Conservation (phyloP, 2,113 vertebrate species). For the Gnathonemus longibarbis region DNA sequence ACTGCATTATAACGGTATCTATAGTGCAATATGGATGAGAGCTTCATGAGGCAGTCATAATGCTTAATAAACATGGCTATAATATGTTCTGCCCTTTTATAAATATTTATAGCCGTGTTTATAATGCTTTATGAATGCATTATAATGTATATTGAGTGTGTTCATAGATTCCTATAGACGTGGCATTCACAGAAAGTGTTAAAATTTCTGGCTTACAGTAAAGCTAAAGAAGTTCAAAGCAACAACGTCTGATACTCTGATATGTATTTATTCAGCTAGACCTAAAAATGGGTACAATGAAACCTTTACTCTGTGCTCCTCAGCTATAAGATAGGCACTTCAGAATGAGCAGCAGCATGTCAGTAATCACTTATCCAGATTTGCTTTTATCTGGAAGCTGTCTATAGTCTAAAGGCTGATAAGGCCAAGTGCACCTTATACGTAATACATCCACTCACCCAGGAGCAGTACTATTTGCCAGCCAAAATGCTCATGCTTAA, state of each 20-base stretch:
- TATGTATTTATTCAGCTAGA: neutral
- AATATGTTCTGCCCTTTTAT: neutral
- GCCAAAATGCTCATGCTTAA: neutral
- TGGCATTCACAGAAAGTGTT: neutral
- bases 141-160: neutral
- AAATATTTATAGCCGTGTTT: no score
- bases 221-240: neutral
- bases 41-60: neutral
- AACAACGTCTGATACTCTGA: neutral
- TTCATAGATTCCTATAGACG: neutral
- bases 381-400: neutral
- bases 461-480: neutral
- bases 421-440: neutral
- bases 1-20: neutral
- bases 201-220: neutral
- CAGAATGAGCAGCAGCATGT: neutral
- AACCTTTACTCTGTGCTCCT: neutral
- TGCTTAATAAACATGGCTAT: neutral
- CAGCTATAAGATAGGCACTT: neutral
- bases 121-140: no score
- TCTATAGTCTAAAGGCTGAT: neutral
- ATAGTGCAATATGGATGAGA: neutral
- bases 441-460: neutral
- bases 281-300: neutral
- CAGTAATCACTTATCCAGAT: neutral